A percentile compares a stretch with the other conserved stretches of the same genome.
phyloP scores from a whole-genome alignment of 23 tunicate genomes.

The Aplidium turbinatum region DNA sequence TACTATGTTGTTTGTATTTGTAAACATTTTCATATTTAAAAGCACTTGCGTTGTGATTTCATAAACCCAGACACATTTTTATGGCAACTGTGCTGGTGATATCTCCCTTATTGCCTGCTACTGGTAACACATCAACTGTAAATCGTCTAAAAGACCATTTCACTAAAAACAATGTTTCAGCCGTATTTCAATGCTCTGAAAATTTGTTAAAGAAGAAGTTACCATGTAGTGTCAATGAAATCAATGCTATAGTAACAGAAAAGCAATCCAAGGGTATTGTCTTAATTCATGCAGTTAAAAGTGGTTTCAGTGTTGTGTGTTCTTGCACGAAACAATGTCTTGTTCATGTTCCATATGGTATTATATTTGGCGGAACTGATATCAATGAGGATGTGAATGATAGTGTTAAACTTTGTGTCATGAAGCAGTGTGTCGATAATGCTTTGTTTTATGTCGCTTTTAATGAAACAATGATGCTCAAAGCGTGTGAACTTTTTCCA shows the following conservation, averaged over 20 bases:
- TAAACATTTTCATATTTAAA: too few species aligned
- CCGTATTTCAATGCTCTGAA: background rate
- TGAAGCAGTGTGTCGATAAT: constrained; percentile 33
- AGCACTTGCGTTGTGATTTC: too few species aligned
- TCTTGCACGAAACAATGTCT: constrained; percentile 20
- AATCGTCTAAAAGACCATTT: constrained; percentile 51
- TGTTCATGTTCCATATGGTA: constrained; percentile 43
- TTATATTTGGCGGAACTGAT: constrained; percentile 97
- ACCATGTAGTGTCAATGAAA: constrained; percentile 16
- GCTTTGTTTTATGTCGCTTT: constrained; percentile 65
- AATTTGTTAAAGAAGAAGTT: background rate
- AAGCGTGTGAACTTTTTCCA: constrained; percentile 28
- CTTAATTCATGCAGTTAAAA: constrained; percentile 72
- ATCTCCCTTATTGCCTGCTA: constrained; percentile 35
- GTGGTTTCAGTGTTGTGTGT: constrained; percentile 55
- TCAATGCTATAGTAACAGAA: constrained; percentile 24
- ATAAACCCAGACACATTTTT: too few species aligned
- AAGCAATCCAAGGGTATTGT: constrained; percentile 35
- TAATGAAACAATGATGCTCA: constrained; percentile 31
- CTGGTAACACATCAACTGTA: constrained; percentile 69
- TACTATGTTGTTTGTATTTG: too few species aligned
- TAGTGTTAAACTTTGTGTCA: constrained; percentile 30
- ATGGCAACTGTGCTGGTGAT: constrained; percentile 39
- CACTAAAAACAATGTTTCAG: background rate
- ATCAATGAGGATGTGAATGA: constrained; percentile 65